Percentiles rank a stretch among this genome's conserved stretches.
These are phyloP conservation scores for Pediacus dermestoides DNA, from an alignment of 2,888 invertebrate species.

Conservation along the genomic window DNA sequence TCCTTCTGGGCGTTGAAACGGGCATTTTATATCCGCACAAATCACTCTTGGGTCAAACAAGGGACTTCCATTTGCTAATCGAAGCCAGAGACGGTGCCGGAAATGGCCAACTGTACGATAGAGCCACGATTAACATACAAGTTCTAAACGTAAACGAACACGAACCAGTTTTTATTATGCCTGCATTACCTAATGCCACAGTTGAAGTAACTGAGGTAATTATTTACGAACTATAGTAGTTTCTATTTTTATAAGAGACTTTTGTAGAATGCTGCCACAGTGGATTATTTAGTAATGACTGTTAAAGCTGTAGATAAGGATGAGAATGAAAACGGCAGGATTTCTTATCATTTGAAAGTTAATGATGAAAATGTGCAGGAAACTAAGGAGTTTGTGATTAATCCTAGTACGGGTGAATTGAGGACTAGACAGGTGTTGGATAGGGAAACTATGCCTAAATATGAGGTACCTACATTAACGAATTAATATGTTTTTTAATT, in stretches of 20 bases:
- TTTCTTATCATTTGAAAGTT: conserved; percentile 80
- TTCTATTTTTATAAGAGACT: conserved; percentile 8
- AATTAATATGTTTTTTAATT: too few species aligned
- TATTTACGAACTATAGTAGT: conserved; percentile 13
- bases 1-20: conserved; percentile 68
- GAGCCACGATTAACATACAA: conserved; percentile 69
- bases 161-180: conserved; percentile 76
- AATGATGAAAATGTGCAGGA: conserved; percentile 65
- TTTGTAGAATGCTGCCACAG: conserved; percentile 67
- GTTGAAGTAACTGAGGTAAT: conserved; percentile 79
- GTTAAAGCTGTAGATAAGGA: conserved; percentile 81
- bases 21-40: conserved; percentile 80
- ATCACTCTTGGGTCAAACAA: conserved; percentile 63
- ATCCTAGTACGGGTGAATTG: conserved; percentile 75
- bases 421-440: conserved; percentile 76
- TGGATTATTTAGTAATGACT: conserved; percentile 73
- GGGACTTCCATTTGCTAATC: conserved; percentile 51
- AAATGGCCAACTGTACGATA: conserved; percentile 61
- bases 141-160: conserved; percentile 79
- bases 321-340: conserved; percentile 75
- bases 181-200: conserved; percentile 69
- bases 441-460: conserved; percentile 66
- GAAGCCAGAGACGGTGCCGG: conserved; percentile 72
- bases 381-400: conserved; percentile 78
- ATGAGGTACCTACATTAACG: too few species aligned